Conservation (phyloP, 2,888 invertebrate genomes). For the Gastrophysa polygoni region DNA sequence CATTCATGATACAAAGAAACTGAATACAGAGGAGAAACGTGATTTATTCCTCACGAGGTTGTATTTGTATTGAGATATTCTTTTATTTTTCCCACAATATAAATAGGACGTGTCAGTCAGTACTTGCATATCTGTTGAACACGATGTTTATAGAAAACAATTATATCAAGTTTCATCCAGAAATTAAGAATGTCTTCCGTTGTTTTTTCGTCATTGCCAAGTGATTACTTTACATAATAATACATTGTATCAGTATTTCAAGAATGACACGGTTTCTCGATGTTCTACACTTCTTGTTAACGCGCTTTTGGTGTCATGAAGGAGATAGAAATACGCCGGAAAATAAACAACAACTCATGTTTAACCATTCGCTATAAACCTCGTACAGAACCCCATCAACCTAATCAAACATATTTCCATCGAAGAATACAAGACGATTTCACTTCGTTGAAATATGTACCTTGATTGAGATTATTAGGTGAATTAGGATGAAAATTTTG, state of each 20-base stretch:
- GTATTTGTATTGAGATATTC: neutral
- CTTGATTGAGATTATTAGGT: too few relatives aligned
- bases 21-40: slow-evolving; percentile 9
- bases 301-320: neutral
- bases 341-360: neutral
- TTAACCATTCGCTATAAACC: too few relatives aligned
- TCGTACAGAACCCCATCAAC: too few relatives aligned
- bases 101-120: slow-evolving; percentile 1
- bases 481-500: too few relatives aligned
- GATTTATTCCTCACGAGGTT: slow-evolving; percentile 4
- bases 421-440: too few relatives aligned
- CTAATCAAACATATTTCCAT: too few relatives aligned
- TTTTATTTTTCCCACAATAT: neutral
- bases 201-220: neutral
- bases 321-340: too few relatives aligned
- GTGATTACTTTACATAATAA: neutral
- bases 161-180: neutral
- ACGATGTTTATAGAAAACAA: slow-evolving; percentile 1
- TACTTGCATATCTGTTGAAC: neutral
- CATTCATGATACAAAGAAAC: slow-evolving; percentile 7
- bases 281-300: neutral
- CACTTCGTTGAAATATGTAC: too few relatives aligned
- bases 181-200: neutral
- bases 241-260: neutral
- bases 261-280: neutral